Evolutionary conservation across 2,797 vertebrate genomes (phyloP).

Genomic region (Gouania willdenowi): DNA sequence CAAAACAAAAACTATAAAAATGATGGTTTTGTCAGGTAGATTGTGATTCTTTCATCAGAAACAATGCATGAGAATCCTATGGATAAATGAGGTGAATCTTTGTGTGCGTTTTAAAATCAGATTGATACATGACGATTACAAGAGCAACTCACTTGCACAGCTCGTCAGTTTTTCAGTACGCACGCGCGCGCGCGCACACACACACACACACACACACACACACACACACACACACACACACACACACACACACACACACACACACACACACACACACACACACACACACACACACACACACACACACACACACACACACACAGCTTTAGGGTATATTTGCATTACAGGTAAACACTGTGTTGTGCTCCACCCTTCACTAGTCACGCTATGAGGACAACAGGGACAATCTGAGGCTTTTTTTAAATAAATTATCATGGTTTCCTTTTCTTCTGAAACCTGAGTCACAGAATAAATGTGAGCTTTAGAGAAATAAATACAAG

Average conservation of each 20-base stretch:
- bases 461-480: background rate
- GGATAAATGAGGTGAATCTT: too few relatives aligned
- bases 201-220: background rate
- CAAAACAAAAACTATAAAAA: too few relatives aligned
- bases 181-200: slow-evolving; percentile 3
- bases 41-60: too few relatives aligned
- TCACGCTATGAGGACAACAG: slow-evolving; percentile 34
- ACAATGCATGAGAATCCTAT: too few relatives aligned
- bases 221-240: slow-evolving; percentile 6
- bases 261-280: background rate
- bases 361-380: slow-evolving; percentile 35
- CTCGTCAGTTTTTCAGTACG: slow-evolving; percentile 2
- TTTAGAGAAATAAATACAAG: background rate
- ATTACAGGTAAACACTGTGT: slow-evolving; percentile 33
- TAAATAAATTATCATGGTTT: too few relatives aligned
- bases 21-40: too few relatives aligned
- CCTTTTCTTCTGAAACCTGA: background rate
- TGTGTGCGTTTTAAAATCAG: too few relatives aligned
- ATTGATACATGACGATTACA: too few relatives aligned
- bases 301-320: background rate
- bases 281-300: slow-evolving; percentile 6
- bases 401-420: too few relatives aligned
- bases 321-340: slow-evolving; percentile 37
- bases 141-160: too few relatives aligned
- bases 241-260: background rate